Base-by-base conservation (phyloP, 1,140 invertebrate genomes). In the Pogonomyrmex californicus region DNA sequence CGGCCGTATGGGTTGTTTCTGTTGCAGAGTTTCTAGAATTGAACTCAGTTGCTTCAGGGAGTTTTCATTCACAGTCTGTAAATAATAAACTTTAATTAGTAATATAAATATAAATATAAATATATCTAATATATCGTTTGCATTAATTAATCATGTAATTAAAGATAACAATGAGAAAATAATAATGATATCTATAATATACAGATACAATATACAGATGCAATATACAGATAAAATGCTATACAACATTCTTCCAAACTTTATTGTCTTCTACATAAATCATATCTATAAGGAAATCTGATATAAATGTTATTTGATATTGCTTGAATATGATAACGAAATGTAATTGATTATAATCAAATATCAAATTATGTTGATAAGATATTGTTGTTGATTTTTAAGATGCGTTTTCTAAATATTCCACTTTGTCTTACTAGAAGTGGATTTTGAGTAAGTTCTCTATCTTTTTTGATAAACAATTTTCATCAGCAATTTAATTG, bases 11-110 rank as follows among this genome's bases (percentile, higher is more conserved):
- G 96, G 95, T 93, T 96, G 94, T 90, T 96, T 96, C 92, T 96
- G 96, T 92, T 98, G 96, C 86, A 98, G 94, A 81, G 96, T 96
- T 94, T 98, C 97, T 87, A 99, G 94, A 91, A 98, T 97, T 58
- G 97, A 97, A 95, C 98, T 99, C 56, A 99, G 94, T 87, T 97
- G 96, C 94, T 99, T 98, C 83, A 99, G 94, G 2, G 98, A 99
- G 92, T 98, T 97, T 95, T 99, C 98, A 96, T 99, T 99, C 2
- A 98, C 97, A 85, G 97, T 96, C 97, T 99, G 94, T 60, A 96
- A 95, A 71, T 85, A 73, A 10, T n/a, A 77, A 85, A 60, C 44
- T 65, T 47, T 6, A 63, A 44, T n/a, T 47, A 65, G 33, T 63
- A 49, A 78, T 0, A 33, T 41, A 9, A 4, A 76, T 7, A n/a